These are phyloP conservation scores for Pseudococcus longispinus DNA, from an alignment of 2,888 invertebrate genomes.

Conservation along the genomic window DNA sequence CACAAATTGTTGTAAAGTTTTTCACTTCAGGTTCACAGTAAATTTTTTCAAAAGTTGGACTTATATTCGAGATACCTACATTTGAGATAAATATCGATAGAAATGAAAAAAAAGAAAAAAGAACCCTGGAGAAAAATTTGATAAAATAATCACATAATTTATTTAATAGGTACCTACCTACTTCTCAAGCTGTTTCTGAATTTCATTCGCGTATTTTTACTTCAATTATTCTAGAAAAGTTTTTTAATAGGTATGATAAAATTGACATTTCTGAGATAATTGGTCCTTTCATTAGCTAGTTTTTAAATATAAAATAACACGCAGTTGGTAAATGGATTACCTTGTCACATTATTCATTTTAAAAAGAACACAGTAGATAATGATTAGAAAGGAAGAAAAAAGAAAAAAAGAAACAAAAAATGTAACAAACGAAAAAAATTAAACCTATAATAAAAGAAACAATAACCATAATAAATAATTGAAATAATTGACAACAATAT, in stretches of 20 bases:
- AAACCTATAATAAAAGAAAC: background rate
- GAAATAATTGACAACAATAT: background rate
- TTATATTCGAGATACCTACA: too few relatives aligned
- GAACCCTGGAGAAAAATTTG: too few relatives aligned
- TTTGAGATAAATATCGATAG: too few relatives aligned
- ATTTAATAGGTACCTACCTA: too few relatives aligned
- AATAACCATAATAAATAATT: constrained; percentile 14
- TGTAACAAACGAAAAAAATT: constrained; percentile 4
- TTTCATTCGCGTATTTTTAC: too few relatives aligned
- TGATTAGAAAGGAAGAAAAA: background rate
- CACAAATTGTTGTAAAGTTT: background rate
- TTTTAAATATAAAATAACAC: background rate
- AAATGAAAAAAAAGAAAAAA: too few relatives aligned
- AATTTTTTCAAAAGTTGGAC: background rate
- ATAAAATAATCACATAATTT: too few relatives aligned
- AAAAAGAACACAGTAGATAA: background rate
- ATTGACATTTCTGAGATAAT: too few relatives aligned
- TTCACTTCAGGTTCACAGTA: background rate
- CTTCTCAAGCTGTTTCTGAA: too few relatives aligned
- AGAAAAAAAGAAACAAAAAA: background rate
- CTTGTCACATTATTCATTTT: background rate
- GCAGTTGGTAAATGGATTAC: background rate
- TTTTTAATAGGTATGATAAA: too few relatives aligned
- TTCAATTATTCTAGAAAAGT: too few relatives aligned
- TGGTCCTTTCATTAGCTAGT: too few relatives aligned